These are phyloP conservation scores for Drosophila sulfurigaster DNA, from an alignment of 1,140 invertebrate genomes.

Conservation along the genomic window DNA sequence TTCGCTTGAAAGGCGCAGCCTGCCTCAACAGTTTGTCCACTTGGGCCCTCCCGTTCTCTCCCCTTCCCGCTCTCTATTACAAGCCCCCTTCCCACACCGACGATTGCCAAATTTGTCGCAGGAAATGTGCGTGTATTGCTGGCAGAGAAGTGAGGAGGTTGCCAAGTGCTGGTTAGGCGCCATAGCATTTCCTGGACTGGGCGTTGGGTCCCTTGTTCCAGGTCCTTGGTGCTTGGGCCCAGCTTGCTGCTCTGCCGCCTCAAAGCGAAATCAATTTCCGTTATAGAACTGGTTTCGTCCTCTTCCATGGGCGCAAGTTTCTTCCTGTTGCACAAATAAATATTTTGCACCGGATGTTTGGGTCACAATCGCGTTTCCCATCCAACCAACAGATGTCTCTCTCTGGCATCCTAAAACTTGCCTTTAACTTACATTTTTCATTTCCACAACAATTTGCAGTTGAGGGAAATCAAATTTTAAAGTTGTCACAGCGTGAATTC, in stretches of 20 bases:
- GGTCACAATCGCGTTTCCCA: conserved; percentile 65
- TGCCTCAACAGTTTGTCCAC: conserved; percentile 29
- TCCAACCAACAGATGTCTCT: conserved; percentile 7
- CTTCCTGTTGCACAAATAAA: conserved; percentile 82
- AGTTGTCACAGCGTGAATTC: background rate
- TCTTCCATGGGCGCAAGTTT: conserved; percentile 56
- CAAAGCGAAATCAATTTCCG: conserved; percentile 81
- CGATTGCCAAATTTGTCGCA: conserved; percentile 78
- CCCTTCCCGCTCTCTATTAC: conserved; percentile 16
- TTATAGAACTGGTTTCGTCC: conserved; percentile 53
- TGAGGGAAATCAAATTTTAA: conserved; percentile 18
- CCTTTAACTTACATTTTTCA: conserved; percentile 2
- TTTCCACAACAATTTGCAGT: conserved; percentile 13
- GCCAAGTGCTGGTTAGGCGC: conserved; percentile 49
- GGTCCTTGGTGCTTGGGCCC: background rate
- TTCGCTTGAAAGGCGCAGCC: conserved; percentile 65
- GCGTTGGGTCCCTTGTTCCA: background rate
- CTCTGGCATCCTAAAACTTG: background rate
- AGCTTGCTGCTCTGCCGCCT: conserved; percentile 50
- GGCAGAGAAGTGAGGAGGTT: background rate
- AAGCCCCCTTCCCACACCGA: conserved; percentile 15
- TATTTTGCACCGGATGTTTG: conserved; percentile 79
- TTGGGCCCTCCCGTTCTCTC: background rate
- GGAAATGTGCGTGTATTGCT: conserved; percentile 72
- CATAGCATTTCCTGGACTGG: conserved; percentile 6